Evolutionary conservation across 2,113 vertebrate species (phyloP), one percentile per base, ranked within the genome.

Genomic region (Tetraodon nigroviridis): DNA sequence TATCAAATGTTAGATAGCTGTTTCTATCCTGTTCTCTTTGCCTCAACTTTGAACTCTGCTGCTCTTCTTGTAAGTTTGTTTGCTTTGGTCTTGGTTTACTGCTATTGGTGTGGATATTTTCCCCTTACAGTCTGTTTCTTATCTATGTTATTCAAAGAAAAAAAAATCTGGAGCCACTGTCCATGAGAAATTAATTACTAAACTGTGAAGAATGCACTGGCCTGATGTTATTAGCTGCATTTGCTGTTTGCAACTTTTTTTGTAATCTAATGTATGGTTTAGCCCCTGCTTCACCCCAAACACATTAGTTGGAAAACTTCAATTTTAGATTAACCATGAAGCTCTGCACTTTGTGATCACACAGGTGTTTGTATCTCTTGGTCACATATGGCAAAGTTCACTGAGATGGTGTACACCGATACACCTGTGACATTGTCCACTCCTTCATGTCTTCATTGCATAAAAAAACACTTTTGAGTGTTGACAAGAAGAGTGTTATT

Each of bases 171-270:
- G 24, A 77, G 42, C 24, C 48, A 46, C 18, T 11, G 62, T 67
- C 60, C 67, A 63, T 79, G 71, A 64, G 66, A 66, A 76, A 58
- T 55, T 15, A 61, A 75, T 84, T 80, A 82, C 72, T 67, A 80
- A 84, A 49, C 52, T 50, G 64, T 59, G 61, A 42, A 73, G 69
- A 83, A 83, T 83, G 69, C 47, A 52, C 29, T 76, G 69, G 58
- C 73, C 67, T 54, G 51, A 69, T 41, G 61, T 75, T 67, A 69
- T 61, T 46, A 56, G 21, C 51, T 60, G 27, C 60, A 53, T 77
- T 78, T 73, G 17, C 50, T 71, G 61, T 65, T 61, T 45, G 56
- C 32, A 51, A 18, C 8, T 17, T 61, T 75, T 46, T 67, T 73
- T 82, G 66, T 69, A 72, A 72, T 75, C 27, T 64, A 73, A 76